Evolutionary conservation across 2,797 vertebrate species (phyloP).

Genomic region (Betta splendens): DNA sequence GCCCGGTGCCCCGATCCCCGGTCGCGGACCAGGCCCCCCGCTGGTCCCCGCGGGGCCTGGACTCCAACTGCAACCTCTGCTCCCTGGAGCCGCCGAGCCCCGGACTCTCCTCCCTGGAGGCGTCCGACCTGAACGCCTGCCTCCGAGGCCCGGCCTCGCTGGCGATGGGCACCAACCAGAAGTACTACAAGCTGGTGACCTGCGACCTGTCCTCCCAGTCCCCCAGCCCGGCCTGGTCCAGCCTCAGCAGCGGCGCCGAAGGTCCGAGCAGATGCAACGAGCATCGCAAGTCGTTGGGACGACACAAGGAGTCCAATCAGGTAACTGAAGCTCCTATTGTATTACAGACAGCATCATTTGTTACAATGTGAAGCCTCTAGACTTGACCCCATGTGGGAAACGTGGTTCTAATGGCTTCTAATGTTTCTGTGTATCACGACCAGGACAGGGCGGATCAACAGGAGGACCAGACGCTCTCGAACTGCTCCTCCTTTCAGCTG

Average conservation of each 20-base stretch:
- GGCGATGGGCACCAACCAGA: slow-evolving; percentile 89
- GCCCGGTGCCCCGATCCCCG: slow-evolving; percentile 60
- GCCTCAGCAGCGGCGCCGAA: slow-evolving; percentile 87
- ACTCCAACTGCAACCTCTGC: slow-evolving; percentile 94
- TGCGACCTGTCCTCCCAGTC: slow-evolving; percentile 95
- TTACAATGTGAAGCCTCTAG: neutral
- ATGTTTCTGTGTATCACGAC: slow-evolving; percentile 1
- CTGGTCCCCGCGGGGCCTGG: slow-evolving; percentile 84
- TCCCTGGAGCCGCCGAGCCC: slow-evolving; percentile 70
- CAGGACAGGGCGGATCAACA: slow-evolving; percentile 49
- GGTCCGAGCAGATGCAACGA: slow-evolving; percentile 84
- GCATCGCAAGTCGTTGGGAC: slow-evolving; percentile 61
- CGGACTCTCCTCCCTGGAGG: slow-evolving; percentile 79
- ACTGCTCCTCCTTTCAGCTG: slow-evolving; percentile 35
- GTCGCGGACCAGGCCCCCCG: slow-evolving; percentile 64
- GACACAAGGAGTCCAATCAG: slow-evolving; percentile 31
- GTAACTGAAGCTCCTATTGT: slow-evolving; percentile 29
- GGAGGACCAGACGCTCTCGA: slow-evolving; percentile 32
- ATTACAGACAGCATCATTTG: too few species aligned
- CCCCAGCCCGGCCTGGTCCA: slow-evolving; percentile 89
- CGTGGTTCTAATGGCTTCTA: neutral
- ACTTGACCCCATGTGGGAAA: neutral
- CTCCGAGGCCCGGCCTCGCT: slow-evolving; percentile 89
- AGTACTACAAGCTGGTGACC: slow-evolving; percentile 96
- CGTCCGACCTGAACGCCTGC: slow-evolving; percentile 86